Conservation (phyloP, 2,113 vertebrate species). For the Rhineura floridana region DNA sequence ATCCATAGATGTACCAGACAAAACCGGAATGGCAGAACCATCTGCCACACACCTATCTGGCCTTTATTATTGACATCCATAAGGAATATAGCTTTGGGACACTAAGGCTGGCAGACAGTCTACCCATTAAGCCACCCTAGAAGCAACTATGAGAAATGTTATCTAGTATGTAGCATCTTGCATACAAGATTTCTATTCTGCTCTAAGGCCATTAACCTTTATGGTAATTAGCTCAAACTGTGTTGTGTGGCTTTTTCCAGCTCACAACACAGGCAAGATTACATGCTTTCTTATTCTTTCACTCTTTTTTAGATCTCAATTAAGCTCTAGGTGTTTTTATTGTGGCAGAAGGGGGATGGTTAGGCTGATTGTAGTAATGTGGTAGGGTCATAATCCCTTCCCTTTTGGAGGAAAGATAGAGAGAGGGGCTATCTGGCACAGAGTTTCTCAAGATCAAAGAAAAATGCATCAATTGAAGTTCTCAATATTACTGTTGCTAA, state of each 20-base stretch:
- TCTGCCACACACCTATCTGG: too few relatives aligned
- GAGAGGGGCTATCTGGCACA: neutral
- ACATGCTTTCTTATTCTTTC: neutral
- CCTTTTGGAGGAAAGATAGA: neutral
- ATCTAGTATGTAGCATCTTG: accelerated
- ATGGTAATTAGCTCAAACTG: neutral
- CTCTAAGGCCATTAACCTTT: neutral
- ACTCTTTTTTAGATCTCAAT: accelerated
- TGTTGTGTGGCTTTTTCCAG: neutral
- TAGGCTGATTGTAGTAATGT: neutral
- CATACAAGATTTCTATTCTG: neutral
- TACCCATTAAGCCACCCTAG: accelerated
- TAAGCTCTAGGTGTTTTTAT: accelerated
- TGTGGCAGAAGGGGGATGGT: neutral
- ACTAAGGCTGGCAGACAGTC: too few relatives aligned
- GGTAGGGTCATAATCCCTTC: neutral
- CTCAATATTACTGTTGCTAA: neutral
- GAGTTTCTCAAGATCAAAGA: neutral
- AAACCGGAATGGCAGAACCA: too few relatives aligned
- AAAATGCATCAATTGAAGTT: neutral
- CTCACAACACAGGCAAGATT: neutral
- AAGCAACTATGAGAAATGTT: neutral
- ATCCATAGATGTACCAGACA: too few relatives aligned
- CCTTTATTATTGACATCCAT: too few relatives aligned
- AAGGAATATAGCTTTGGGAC: too few relatives aligned